These are phyloP conservation scores for Bolborhynchus lineola DNA, from an alignment of 2,113 vertebrate genomes.

Conservation along the genomic window DNA sequence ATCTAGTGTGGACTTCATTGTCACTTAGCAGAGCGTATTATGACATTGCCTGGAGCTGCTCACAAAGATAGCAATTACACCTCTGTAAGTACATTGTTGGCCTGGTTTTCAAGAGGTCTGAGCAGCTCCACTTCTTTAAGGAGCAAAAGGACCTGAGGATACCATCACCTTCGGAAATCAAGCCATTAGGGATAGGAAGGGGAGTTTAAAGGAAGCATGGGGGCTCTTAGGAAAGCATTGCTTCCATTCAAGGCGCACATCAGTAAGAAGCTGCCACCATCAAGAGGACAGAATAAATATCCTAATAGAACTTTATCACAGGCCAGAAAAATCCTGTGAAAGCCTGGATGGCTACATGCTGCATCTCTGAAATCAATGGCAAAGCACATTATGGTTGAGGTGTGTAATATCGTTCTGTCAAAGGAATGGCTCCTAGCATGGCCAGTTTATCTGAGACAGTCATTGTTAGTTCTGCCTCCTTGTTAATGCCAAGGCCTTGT, in stretches of 20 bases:
- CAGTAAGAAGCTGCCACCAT: background rate
- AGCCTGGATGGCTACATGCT: background rate
- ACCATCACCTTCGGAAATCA: background rate
- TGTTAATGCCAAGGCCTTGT: background rate
- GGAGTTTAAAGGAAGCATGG: background rate
- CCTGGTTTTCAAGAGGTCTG: background rate
- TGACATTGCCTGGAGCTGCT: background rate
- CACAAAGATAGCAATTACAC: background rate
- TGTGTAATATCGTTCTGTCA: background rate
- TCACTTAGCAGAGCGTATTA: background rate
- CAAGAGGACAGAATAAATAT: background rate
- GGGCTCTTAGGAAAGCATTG: background rate
- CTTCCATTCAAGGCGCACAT: background rate
- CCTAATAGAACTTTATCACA: background rate
- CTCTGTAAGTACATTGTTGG: background rate
- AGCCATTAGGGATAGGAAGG: background rate
- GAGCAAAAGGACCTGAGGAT: background rate
- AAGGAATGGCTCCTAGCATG: background rate
- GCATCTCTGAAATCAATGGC: conserved; percentile 15
- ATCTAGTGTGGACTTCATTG: background rate
- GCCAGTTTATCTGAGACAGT: background rate
- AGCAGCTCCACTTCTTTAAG: background rate
- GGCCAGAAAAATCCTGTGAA: background rate
- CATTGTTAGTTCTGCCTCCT: background rate
- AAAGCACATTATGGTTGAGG: background rate